Base-by-base conservation (phyloP, 2,113 vertebrate genomes). In the Sinocyclocheilus anshuiensis region DNA sequence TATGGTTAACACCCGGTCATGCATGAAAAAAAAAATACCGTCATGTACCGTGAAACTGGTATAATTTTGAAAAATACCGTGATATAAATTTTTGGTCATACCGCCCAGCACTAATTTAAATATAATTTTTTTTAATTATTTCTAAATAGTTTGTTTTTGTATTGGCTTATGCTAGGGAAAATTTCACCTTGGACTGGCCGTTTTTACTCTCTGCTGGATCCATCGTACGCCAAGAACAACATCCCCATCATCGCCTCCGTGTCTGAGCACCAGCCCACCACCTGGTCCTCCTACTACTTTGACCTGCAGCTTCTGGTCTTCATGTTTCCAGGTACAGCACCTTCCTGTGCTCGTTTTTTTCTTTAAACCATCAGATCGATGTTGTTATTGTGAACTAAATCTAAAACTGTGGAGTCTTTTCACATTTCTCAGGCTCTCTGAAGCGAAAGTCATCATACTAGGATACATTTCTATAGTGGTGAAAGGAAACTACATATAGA, bases 201-300 rank as follows among this genome's bases (percentile, higher is more conserved):
- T 74, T 99, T 99, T 93, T 99, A 99, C 92, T 99, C 98, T 1
- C 93, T 99, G 84, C 92, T 99, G 93, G 98, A 99, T 76, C 98
- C 98, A 1, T 99, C 98, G 5, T 99, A 99, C 0, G 98, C 98
- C 12, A 99, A 99, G 92, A 99, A 99, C 94, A 99, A 99, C 92
- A 99, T 99, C 88, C 98, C 98, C 86, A 99, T 99, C 92, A 99
- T 99, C 0, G 98, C 98, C 63, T 99, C 98, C 0, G 98, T 99
- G 87, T 99, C 98, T 0, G 98, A 99, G 92, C 98, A 99, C 76
- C 98, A 99, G 93, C 98, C 98, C 85, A 99, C 98, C 4, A 99
- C 98, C 8, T 99, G 98, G 98, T 99, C 98, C 69, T 99, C 98
- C 0, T 99, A 99, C 84, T 99, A 99, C 91, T 99, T 99, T 79